These are phyloP conservation scores for Megaustenia siamemsis DNA, from an alignment of 2,888 invertebrate species.

Conservation along the genomic window DNA sequence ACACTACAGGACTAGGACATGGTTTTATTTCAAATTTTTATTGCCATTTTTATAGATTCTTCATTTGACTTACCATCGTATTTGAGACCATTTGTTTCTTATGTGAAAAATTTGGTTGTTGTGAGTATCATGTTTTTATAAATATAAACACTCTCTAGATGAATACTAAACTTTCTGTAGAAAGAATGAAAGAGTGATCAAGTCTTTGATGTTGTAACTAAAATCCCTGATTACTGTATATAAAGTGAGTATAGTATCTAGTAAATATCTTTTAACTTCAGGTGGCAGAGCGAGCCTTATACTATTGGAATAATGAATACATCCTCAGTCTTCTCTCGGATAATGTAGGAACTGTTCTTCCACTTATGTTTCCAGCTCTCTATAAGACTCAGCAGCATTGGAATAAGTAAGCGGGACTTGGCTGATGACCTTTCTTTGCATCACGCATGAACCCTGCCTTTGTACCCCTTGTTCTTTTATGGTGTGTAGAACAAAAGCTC, in stretches of 20 bases:
- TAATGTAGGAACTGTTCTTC: slow-evolving; percentile 98
- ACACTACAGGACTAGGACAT: no score
- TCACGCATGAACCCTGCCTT: slow-evolving; percentile 20
- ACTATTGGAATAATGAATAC: slow-evolving; percentile 99
- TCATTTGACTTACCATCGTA: no score
- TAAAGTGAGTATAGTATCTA: background rate
- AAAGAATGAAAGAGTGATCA: no score
- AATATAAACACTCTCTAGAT: no score
- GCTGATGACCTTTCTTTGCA: background rate
- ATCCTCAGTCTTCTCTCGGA: slow-evolving; percentile 99
- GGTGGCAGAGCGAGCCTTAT: slow-evolving; percentile 99
- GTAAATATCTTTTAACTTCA: slow-evolving; percentile 78
- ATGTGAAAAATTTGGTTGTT: no score
- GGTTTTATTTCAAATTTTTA: no score
- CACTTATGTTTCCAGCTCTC: slow-evolving; percentile 97
- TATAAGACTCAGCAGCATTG: slow-evolving; percentile 99
- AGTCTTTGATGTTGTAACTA: no score
- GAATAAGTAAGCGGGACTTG: slow-evolving; percentile 87
- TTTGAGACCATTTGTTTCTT: no score
- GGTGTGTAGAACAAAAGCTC: background rate
- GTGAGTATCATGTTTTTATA: no score
- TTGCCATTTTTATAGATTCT: no score
- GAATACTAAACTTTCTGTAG: no score
- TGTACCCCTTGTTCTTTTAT: background rate
- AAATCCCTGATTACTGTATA: background rate